Conservation (phyloP, 2,113 vertebrate species). For the Taurulus bubalis region DNA sequence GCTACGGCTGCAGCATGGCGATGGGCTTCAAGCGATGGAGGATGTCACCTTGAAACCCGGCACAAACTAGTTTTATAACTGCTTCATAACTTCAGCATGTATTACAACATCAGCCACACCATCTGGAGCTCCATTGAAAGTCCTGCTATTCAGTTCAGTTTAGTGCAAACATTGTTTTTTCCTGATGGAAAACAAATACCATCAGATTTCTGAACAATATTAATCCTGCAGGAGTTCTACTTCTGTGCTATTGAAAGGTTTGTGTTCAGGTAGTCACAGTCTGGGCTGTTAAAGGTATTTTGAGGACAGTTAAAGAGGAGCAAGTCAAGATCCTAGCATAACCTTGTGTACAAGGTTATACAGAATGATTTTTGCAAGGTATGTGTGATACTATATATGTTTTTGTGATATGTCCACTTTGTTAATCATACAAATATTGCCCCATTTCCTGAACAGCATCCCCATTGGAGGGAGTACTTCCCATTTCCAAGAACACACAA, state of each 20-base stretch:
- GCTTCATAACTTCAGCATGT: not conserved
- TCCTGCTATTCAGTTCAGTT: not conserved
- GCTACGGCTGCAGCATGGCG: slow-evolving; percentile 83
- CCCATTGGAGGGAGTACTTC: slow-evolving; percentile 32
- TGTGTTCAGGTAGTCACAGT: not conserved
- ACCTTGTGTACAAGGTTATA: not conserved
- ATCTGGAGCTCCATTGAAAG: not conserved
- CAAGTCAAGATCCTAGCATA: not conserved
- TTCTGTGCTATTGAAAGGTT: not conserved
- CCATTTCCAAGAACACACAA: slow-evolving; percentile 9
- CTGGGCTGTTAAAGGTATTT: not conserved
- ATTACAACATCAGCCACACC: slow-evolving; percentile 4
- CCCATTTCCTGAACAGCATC: slow-evolving; percentile 20
- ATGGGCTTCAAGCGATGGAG: slow-evolving; percentile 86
- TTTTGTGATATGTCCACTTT: not conserved
- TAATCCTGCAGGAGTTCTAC: not conserved
- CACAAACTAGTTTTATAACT: slow-evolving; percentile 12
- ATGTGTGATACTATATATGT: not conserved
- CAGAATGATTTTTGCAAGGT: slow-evolving; percentile 11
- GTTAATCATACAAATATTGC: slow-evolving; percentile 8
- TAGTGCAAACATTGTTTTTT: not conserved
- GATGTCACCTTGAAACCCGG: slow-evolving; percentile 52
- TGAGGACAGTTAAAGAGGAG: slow-evolving; percentile 6
- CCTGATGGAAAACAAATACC: not conserved
- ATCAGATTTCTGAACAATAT: not conserved